Base-by-base conservation (phyloP, 2,113 vertebrate genomes). In the Eidolon helvum region DNA sequence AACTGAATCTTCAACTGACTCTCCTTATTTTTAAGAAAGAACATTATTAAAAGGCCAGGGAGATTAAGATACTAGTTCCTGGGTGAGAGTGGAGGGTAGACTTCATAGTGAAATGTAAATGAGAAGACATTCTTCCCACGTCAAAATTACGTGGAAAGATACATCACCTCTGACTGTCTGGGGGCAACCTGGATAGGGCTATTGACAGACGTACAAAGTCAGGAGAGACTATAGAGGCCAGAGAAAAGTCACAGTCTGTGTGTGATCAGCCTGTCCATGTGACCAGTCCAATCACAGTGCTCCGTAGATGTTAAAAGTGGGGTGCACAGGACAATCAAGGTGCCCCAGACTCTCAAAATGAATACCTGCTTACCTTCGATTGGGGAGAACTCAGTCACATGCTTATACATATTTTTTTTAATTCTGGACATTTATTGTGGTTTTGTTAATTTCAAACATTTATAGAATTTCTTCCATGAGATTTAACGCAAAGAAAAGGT, bases 401-500 rank as follows among this genome's bases (percentile, higher is more conserved):
- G 12, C 6, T 75, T n/a, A 59, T 33, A 28, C 16, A 40, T 50
- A 15, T 50, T 72, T 48, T 53, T 65, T 78, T 69, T 2, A 59
- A 59, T 61, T 33, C 2, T 4, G 88, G 61, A 87, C 9, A 71
- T 78, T 97, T 94, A 57, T 77, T 91, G 18, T 63, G n/a, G 11
- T 79, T 90, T 85, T 68, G 12, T 86, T 88, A 14, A 40, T 65
- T 83, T 88, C 57, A 75, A 83, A 91, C 50, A 77, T 57, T 21
- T 38, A 14, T 69, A 87, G 75, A 38, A 45, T 22, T 22, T 53
- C 48, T 88, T 16, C 2, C 22, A 24, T 78, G 18, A 88, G 4
- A 77, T 87, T 85, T 89, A 80, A 96, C 38, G 19, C 59, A 53
- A 35, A 94, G 68, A 71, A 93, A 90, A 78, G 35, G 63, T n/a